These are phyloP conservation scores for Machaerirhynchus nigripectus DNA, from an alignment of 2,113 vertebrate genomes.

Conservation along the genomic window DNA sequence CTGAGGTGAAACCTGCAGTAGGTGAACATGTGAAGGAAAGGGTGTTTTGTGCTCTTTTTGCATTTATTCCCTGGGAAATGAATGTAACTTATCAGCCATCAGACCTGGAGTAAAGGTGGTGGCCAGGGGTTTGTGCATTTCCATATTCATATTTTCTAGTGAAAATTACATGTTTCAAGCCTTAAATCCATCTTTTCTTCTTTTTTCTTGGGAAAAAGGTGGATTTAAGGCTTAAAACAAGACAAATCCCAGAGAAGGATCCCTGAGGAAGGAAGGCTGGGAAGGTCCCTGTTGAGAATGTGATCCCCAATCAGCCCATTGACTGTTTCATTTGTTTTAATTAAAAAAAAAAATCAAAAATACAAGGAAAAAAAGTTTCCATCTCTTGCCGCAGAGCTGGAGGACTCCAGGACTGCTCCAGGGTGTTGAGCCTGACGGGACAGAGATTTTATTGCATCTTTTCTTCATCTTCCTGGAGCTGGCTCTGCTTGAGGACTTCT, in stretches of 20 bases:
- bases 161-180: background rate
- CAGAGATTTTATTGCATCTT: background rate
- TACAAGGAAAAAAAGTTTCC: background rate
- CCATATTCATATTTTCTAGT: background rate
- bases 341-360: background rate
- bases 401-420: background rate
- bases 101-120: background rate
- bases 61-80: background rate
- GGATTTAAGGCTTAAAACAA: background rate
- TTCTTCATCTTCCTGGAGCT: background rate
- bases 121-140: background rate
- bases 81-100: background rate
- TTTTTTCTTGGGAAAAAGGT: background rate
- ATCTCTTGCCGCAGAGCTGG: rapidly evolving
- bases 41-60: background rate
- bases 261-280: background rate
- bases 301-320: background rate
- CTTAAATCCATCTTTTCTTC: background rate
- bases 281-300: background rate
- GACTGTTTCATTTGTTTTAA: rapidly evolving
- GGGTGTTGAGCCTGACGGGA: background rate
- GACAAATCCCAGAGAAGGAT: background rate
- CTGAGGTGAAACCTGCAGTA: background rate
- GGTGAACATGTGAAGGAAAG: background rate
- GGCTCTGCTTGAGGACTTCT: background rate